These are phyloP conservation scores for Charina bottae DNA, from an alignment of 2,113 vertebrate genomes.

Conservation along the genomic window DNA sequence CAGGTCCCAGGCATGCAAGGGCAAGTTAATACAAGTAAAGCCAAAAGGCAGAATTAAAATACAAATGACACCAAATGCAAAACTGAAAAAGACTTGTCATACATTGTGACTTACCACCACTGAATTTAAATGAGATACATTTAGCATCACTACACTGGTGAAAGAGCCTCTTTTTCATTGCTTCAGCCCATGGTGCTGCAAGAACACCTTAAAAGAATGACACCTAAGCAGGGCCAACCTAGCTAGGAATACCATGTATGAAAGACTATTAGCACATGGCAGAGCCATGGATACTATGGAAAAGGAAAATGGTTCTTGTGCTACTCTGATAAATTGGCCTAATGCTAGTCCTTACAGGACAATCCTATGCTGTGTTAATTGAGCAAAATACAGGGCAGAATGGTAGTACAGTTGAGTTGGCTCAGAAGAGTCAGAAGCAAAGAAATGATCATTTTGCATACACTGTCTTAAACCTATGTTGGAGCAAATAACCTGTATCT, in stretches of 20 bases:
- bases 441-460: neutral
- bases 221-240: neutral
- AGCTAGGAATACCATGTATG: too few relatives aligned
- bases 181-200: neutral
- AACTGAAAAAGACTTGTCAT: slow-evolving; percentile 18
- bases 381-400: neutral
- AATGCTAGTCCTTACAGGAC: neutral
- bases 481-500: slow-evolving; percentile 4
- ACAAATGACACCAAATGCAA: slow-evolving; percentile 42
- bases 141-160: neutral
- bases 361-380: neutral
- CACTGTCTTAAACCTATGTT: neutral
- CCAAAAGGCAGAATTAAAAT: slow-evolving; percentile 26
- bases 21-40: slow-evolving; percentile 39
- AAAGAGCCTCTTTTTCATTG: neutral
- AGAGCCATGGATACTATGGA: neutral
- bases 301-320: neutral
- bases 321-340: neutral
- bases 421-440: neutral
- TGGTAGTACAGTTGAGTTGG: neutral
- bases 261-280: too few relatives aligned
- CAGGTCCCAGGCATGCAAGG: slow-evolving; percentile 17
- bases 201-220: neutral
- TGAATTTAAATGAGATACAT: slow-evolving; percentile 35
- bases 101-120: slow-evolving; percentile 44